Conservation (phyloP, 1,140 invertebrate species). For the Diachasmimorpha longicaudata region DNA sequence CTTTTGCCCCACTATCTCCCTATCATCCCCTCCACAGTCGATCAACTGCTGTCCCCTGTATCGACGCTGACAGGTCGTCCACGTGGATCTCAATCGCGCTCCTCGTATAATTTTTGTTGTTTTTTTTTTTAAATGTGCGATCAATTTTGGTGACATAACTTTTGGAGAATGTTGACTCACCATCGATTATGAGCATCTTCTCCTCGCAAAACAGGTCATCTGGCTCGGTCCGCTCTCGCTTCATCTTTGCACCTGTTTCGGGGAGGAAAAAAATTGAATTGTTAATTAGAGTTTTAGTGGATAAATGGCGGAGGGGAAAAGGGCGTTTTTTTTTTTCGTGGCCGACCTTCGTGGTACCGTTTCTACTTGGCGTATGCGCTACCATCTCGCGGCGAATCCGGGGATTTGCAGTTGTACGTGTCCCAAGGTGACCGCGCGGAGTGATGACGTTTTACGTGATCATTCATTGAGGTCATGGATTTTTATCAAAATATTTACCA, state of each 20-base stretch:
- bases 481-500: neutral
- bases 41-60: neutral
- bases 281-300: neutral
- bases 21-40: neutral
- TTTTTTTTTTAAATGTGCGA: neutral
- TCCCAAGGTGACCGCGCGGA: conserved; percentile 21
- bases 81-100: neutral
- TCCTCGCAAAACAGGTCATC: conserved; percentile 62
- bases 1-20: neutral
- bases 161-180: conserved; percentile 39
- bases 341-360: conserved; percentile 24
- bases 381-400: conserved; percentile 32
- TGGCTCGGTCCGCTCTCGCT: conserved; percentile 55
- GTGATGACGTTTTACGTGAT: conserved; percentile 15
- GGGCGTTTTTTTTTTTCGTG: neutral
- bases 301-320: neutral
- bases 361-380: conserved; percentile 19
- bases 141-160: neutral
- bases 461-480: neutral
- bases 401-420: conserved; percentile 18
- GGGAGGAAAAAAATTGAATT: conserved; percentile 13
- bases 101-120: neutral
- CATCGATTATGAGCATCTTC: conserved; percentile 61
- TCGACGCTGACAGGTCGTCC: conserved; percentile 11
- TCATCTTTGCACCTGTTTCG: conserved; percentile 55